phyloP scores from a whole-genome alignment of 2,113 vertebrate species.

The Sciurus niger region DNA sequence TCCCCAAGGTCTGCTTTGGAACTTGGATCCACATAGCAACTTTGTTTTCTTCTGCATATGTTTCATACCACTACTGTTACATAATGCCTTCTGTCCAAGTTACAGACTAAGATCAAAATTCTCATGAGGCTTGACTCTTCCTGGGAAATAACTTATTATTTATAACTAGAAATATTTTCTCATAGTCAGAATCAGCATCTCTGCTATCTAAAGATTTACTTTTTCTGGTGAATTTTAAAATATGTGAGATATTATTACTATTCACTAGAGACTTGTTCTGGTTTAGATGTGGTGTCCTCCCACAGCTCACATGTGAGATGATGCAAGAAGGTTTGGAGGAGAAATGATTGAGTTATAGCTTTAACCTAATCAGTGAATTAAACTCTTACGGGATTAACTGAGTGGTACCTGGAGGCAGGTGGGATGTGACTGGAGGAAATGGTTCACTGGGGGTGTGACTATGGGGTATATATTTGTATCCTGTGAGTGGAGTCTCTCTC shows the following conservation, averaged over 20 bases:
- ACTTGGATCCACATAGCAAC: neutral
- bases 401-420: too few species aligned
- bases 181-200: neutral
- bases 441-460: too few species aligned
- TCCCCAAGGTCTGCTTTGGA: neutral
- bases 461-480: too few species aligned
- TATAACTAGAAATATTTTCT: slow-evolving; percentile 38
- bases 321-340: too few species aligned
- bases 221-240: neutral
- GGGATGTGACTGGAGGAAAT: too few species aligned
- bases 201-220: neutral
- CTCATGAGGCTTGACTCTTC: neutral
- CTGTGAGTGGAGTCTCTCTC: too few species aligned
- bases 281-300: too few species aligned
- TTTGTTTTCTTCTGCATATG: slow-evolving; percentile 3
- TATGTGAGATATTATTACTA: neutral
- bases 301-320: too few species aligned
- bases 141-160: neutral
- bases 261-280: neutral
- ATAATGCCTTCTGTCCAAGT: neutral
- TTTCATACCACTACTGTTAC: neutral
- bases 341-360: too few species aligned
- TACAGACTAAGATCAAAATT: neutral
- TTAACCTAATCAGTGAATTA: too few species aligned
- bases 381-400: too few species aligned